Evolutionary conservation across 2,888 invertebrate species (phyloP).

Genomic region (Athalia circularis): DNA sequence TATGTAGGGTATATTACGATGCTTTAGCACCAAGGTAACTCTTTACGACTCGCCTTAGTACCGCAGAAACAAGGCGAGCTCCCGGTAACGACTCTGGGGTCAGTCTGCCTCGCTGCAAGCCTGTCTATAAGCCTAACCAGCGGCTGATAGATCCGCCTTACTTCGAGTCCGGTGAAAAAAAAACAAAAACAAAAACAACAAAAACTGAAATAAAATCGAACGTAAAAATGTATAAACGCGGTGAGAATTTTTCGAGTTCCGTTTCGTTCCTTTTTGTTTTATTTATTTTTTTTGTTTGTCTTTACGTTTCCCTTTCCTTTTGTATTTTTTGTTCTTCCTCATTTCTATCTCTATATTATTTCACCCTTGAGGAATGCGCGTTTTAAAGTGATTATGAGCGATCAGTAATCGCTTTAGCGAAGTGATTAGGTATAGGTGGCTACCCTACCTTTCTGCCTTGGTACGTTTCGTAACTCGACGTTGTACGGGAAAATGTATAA

Average conservation of each 20-base stretch:
- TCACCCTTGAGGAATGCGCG: no score
- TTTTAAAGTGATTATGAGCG: no score
- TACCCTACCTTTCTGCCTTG: no score
- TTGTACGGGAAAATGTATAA: neutral
- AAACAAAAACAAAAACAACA: neutral
- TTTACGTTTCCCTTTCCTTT: neutral
- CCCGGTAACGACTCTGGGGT: constrained; percentile 37
- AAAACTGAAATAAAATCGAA: neutral
- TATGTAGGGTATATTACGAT: constrained; percentile 44
- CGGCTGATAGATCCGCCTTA: neutral
- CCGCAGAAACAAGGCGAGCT: constrained; percentile 30
- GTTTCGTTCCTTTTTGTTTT: neutral
- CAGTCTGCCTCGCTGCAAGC: neutral
- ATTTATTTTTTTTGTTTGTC: neutral
- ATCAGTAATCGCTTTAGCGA: no score
- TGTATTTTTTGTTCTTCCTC: no score
- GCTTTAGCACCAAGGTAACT: constrained; percentile 36
- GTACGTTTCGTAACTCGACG: neutral
- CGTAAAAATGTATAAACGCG: neutral
- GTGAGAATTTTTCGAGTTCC: neutral
- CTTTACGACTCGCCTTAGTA: constrained; percentile 43
- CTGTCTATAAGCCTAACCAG: constrained; percentile 1
- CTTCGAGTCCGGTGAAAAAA: neutral
- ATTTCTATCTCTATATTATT: no score
- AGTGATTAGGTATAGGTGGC: no score